A percentile compares a stretch with the other conserved stretches of the same genome.
These are phyloP conservation scores for Lasioglossum zephyrum DNA, from an alignment of 2,888 invertebrate species.

Conservation along the genomic window DNA sequence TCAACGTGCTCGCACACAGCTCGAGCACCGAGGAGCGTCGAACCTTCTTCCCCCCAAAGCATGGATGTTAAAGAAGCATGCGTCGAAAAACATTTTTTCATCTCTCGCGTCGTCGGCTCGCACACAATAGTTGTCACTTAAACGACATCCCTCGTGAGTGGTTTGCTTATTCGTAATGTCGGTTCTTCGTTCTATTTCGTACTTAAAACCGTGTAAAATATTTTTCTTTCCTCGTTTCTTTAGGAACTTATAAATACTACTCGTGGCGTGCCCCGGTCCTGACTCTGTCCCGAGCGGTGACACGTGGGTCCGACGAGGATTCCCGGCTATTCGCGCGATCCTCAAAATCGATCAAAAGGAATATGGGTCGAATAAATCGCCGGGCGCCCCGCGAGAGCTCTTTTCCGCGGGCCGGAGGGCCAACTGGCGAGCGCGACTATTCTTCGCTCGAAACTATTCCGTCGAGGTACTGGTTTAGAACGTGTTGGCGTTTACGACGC, in stretches of 20 bases:
- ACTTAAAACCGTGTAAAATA: constrained; percentile 61
- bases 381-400: not conserved
- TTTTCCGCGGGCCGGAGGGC: not conserved
- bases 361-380: constrained; percentile 12
- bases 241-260: constrained; percentile 83
- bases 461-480: constrained; percentile 29
- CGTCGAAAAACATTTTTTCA: not conserved
- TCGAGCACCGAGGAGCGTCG: not conserved
- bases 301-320: constrained; percentile 38
- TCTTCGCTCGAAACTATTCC: constrained; percentile 31
- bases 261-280: constrained; percentile 73
- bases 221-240: constrained; percentile 54
- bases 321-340: not conserved
- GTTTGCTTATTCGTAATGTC: constrained; percentile 48
- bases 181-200: constrained; percentile 52
- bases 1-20: not conserved
- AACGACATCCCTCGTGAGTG: constrained; percentile 27
- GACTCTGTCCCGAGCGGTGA: constrained; percentile 44
- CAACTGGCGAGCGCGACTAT: constrained; percentile 13
- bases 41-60: not conserved
- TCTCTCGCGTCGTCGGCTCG: too few relatives aligned
- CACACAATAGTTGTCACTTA: not conserved
- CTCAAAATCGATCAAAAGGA: constrained; percentile 27
- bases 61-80: not conserved
- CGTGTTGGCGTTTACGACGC: constrained; percentile 26